phyloP scores from a whole-genome alignment of 2,113 vertebrate genomes.

The Ahaetulla prasina region DNA sequence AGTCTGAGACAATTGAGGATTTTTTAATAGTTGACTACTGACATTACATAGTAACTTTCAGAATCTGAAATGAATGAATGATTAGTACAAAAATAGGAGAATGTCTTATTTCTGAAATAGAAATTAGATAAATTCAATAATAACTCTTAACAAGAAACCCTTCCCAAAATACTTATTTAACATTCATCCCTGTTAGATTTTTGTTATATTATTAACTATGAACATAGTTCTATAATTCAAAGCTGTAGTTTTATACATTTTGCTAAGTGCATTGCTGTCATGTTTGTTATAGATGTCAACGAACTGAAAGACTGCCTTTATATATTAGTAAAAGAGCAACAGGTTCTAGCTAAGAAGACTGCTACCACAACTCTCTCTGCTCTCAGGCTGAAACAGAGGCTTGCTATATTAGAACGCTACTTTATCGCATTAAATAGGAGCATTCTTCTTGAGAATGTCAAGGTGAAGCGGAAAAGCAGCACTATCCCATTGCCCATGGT shows the following conservation, averaged over 20 bases:
- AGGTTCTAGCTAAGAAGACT: slow-evolving; percentile 81
- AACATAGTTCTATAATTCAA: background rate
- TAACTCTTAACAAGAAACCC: background rate
- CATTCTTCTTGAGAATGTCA: slow-evolving; percentile 89
- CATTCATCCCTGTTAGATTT: no score
- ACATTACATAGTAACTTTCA: background rate
- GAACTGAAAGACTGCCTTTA: slow-evolving; percentile 92
- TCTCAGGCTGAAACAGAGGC: slow-evolving; percentile 86
- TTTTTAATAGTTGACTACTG: background rate
- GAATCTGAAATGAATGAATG: background rate
- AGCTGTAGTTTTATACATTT: background rate
- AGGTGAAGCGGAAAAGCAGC: slow-evolving; percentile 85
- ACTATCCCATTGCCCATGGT: slow-evolving; percentile 76
- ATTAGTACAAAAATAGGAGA: background rate
- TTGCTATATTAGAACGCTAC: slow-evolving; percentile 92
- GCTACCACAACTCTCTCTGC: slow-evolving; percentile 91
- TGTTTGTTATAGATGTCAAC: slow-evolving; percentile 73
- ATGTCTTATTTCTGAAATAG: background rate
- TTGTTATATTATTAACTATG: background rate
- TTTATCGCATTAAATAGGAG: slow-evolving; percentile 94
- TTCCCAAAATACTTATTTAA: background rate
- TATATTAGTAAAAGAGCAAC: slow-evolving; percentile 91
- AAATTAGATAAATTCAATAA: background rate
- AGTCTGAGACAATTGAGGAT: background rate
- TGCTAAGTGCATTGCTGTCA: background rate